Percentiles rank a stretch among this genome's conserved stretches.
Evolutionary conservation across 1,140 invertebrate genomes (phyloP).

Genomic region (Rhopalosiphum padi): DNA sequence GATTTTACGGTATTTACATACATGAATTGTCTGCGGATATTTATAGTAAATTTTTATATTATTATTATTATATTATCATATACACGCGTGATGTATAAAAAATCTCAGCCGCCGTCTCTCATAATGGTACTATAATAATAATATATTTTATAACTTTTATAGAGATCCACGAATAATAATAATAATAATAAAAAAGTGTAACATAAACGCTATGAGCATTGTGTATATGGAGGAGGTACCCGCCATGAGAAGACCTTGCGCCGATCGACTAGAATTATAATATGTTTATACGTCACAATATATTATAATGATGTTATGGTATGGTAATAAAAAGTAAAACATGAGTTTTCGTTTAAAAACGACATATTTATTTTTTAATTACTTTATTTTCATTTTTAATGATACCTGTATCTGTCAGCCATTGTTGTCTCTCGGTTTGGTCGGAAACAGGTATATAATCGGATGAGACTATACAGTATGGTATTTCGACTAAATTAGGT

Average conservation of each 20-base stretch:
- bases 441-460: not conserved
- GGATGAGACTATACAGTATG: not conserved
- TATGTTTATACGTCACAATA: not conserved
- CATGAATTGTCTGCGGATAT: not conserved
- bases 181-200: not conserved
- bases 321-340: slow-evolving; percentile 43
- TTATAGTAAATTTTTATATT: not conserved
- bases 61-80: not conserved
- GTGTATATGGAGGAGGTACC: not conserved
- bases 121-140: slow-evolving; percentile 12
- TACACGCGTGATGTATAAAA: not conserved
- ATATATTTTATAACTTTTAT: not conserved
- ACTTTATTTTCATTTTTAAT: not conserved
- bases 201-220: not conserved
- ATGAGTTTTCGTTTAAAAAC: slow-evolving; percentile 50
- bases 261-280: not conserved
- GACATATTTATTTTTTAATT: slow-evolving; percentile 23
- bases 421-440: not conserved
- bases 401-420: not conserved
- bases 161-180: not conserved
- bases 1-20: not conserved
- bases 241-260: not conserved
- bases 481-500: not conserved
- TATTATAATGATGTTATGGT: not conserved
- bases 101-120: not conserved